Percentiles rank a stretch among this genome's conserved stretches.
These are phyloP conservation scores for Synanceia verrucosa DNA, from an alignment of 2,797 vertebrate genomes.

Conservation along the genomic window DNA sequence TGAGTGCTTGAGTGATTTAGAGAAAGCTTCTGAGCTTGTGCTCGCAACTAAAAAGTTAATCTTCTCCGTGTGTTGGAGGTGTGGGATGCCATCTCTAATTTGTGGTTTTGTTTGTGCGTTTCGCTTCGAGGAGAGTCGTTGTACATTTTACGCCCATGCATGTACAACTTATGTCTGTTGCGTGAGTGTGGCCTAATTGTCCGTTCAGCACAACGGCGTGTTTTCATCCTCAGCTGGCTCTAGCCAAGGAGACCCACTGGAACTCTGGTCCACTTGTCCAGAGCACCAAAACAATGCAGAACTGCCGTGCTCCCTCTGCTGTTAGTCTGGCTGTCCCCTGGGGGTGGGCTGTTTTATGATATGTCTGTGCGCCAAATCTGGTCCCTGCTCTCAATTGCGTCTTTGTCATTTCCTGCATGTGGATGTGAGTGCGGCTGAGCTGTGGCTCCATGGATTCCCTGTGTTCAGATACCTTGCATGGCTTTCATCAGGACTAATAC, in stretches of 20 bases:
- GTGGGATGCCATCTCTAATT: slow-evolving; percentile 49
- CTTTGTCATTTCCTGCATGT: slow-evolving; percentile 65
- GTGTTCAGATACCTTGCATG: slow-evolving; percentile 52
- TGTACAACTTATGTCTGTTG: slow-evolving; percentile 47
- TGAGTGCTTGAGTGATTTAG: background rate
- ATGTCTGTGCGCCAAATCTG: slow-evolving; percentile 49
- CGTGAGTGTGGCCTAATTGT: slow-evolving; percentile 63
- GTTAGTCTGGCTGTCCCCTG: slow-evolving; percentile 43
- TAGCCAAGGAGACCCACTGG: slow-evolving; percentile 55
- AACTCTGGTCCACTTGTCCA: slow-evolving; percentile 55
- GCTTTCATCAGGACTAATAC: slow-evolving; percentile 45
- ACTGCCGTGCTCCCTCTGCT: slow-evolving; percentile 45
- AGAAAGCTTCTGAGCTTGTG: slow-evolving; percentile 19
- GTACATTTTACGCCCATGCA: slow-evolving; percentile 52
- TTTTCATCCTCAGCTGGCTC: slow-evolving; percentile 53
- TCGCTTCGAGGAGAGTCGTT: slow-evolving; percentile 16
- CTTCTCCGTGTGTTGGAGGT: slow-evolving; percentile 27
- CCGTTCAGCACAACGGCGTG: slow-evolving; percentile 40
- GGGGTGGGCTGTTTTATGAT: slow-evolving; percentile 60
- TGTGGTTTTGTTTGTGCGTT: slow-evolving; percentile 51
- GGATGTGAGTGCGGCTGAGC: slow-evolving; percentile 53
- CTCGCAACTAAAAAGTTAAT: slow-evolving; percentile 30
- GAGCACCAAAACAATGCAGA: slow-evolving; percentile 39
- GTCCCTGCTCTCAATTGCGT: slow-evolving; percentile 51
- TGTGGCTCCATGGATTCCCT: slow-evolving; percentile 44